Conservation (phyloP, 2,888 invertebrate species). For the Athalia rosae region DNA sequence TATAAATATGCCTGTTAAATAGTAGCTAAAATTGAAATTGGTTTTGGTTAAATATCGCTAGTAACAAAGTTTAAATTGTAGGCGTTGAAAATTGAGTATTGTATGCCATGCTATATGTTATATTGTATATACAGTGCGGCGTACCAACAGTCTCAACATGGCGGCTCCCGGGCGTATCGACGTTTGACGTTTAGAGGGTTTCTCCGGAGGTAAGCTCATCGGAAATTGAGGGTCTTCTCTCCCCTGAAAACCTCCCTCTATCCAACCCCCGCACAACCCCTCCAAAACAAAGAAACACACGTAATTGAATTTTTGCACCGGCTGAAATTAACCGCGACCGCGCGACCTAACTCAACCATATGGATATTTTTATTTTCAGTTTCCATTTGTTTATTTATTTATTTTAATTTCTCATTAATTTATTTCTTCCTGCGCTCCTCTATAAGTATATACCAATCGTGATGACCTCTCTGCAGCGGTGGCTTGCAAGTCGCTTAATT, state of each 20-base stretch:
- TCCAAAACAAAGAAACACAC: constrained; percentile 70
- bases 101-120: too few relatives aligned
- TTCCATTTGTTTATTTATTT: background rate
- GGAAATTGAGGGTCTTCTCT: constrained; percentile 72
- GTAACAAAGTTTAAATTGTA: too few relatives aligned
- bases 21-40: too few relatives aligned
- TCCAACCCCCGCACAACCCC: constrained; percentile 52
- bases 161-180: constrained; percentile 71
- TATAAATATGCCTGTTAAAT: too few relatives aligned
- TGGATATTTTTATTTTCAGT: constrained; percentile 1
- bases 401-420: background rate
- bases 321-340: constrained; percentile 59
- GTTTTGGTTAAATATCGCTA: too few relatives aligned
- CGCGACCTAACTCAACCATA: constrained; percentile 45
- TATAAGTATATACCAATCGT: background rate
- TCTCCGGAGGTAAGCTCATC: constrained; percentile 73
- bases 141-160: constrained; percentile 69
- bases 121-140: constrained; percentile 39
- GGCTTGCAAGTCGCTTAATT: background rate
- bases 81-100: too few relatives aligned
- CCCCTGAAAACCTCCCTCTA: constrained; percentile 67
- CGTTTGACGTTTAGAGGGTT: constrained; percentile 72
- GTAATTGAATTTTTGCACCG: constrained; percentile 68
- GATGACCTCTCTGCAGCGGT: too few relatives aligned
- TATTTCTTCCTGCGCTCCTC: background rate